Base-by-base conservation (phyloP, 2,797 vertebrate genomes). In the Lutjanus argentimaculatus region DNA sequence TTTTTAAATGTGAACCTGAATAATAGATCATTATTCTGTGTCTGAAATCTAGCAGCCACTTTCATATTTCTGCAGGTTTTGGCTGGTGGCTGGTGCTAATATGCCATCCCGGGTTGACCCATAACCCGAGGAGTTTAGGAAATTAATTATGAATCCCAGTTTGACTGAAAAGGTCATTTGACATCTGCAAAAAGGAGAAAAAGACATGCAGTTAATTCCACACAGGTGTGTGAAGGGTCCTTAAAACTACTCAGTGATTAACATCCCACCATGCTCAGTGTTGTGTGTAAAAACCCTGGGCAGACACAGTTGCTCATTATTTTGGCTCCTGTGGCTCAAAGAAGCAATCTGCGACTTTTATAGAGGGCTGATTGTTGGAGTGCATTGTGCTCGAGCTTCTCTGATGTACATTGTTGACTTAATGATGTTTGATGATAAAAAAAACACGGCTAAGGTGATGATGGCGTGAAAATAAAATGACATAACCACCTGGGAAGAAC, bases 231-330 rank as follows among this genome's bases (percentile, higher is more conserved):
- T 7, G 8, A 59, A 55, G 56, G 64, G 58, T 57, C 63, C 19
- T 69, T 72, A 40, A 76, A 80, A 85, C 82, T 58, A 82, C 74
- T 79, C 76, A 15, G 52, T 67, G 67, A 89, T 90, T 89, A 88
- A 53, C 67, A 77, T 85, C 80, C 79, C 79, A 82, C 65, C 67
- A 85, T 77, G 87, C 76, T 86, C 49, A 61, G 74, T 65, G 66
- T 66, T 79, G 70, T 66, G 80, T 75, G 72, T 71, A 72, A 79
- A 86, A 89, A 71, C 65, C 52, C 66, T 43, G n/a, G 63, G 72
- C 19, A 79, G 65, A 81, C 67, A 46, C 63, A 52, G 71, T 67
- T 63, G 57, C 77, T 85, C 56, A 67, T 85, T 85, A 89, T 75
- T 89, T 81, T 77, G 77, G 42, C 57, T 82, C 55, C 75, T 69